Conservation (phyloP, 1,140 invertebrate genomes). For the Teleogryllus occipitalis region DNA sequence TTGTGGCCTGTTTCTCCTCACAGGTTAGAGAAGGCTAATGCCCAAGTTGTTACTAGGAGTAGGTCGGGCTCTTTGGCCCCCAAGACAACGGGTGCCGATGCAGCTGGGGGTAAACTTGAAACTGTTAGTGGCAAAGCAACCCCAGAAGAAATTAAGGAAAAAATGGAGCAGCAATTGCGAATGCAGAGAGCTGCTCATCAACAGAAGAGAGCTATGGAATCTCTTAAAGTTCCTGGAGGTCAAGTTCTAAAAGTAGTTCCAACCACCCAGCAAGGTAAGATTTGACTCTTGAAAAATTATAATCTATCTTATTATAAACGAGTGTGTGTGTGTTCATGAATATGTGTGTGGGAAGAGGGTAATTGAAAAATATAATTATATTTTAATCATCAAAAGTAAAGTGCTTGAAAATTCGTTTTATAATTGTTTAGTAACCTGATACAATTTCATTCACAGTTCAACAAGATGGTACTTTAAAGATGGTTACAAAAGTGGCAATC, state of each 20-base stretch:
- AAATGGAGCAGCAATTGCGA: conserved; percentile 81
- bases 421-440: conserved; percentile 13
- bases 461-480: conserved; percentile 48
- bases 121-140: conserved; percentile 47
- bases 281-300: neutral
- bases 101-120: conserved; percentile 18
- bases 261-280: conserved; percentile 39
- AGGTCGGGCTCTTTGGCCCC: conserved; percentile 55
- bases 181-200: conserved; percentile 79
- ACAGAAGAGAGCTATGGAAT: conserved; percentile 65
- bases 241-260: conserved; percentile 48
- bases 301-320: neutral
- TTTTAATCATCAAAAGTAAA: neutral
- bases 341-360: too few species aligned
- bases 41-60: conserved; percentile 63
- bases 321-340: neutral
- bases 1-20: conserved; percentile 13
- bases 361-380: neutral
- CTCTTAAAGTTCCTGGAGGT: conserved; percentile 28
- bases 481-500: conserved; percentile 51
- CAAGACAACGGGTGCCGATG: conserved; percentile 9
- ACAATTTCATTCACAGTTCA: neutral
- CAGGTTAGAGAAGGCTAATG: conserved; percentile 47
- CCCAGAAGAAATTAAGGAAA: conserved; percentile 78
- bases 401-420: neutral